Conservation (phyloP, 2,888 invertebrate species). For the Nomada fabriciana region DNA sequence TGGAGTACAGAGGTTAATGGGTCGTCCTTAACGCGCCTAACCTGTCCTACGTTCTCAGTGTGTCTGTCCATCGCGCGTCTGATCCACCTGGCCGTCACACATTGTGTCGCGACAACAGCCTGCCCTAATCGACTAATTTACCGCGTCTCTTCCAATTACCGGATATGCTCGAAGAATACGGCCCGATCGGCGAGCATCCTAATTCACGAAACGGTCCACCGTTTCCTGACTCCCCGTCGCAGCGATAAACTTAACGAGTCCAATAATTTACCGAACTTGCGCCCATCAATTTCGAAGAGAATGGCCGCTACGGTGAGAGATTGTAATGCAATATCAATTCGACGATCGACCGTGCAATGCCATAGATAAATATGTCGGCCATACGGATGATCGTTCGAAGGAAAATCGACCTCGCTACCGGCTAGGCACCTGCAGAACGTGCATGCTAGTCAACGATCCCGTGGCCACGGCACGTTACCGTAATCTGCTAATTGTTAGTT, state of each 20-base stretch:
- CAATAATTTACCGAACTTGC: background rate
- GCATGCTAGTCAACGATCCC: slow-evolving; percentile 34
- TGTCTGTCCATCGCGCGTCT: slow-evolving; percentile 38
- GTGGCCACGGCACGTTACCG: slow-evolving; percentile 58
- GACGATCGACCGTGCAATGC: background rate
- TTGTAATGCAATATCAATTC: background rate
- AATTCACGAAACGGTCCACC: background rate
- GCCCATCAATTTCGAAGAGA: slow-evolving; percentile 7
- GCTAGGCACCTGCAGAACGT: background rate
- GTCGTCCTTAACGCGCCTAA: slow-evolving; percentile 74
- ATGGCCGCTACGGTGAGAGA: background rate
- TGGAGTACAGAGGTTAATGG: slow-evolving; percentile 74
- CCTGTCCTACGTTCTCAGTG: slow-evolving; percentile 62
- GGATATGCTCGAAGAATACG: slow-evolving; percentile 49
- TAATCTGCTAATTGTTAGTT: slow-evolving; percentile 77
- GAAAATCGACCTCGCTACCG: background rate
- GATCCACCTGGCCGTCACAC: slow-evolving; percentile 50
- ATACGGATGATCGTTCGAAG: background rate
- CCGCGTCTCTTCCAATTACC: slow-evolving; percentile 56
- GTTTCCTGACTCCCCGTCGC: background rate
- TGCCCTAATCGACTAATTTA: slow-evolving; percentile 58
- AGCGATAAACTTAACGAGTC: slow-evolving; percentile 35
- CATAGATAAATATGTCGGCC: background rate
- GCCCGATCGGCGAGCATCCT: slow-evolving; percentile 20
- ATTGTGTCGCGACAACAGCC: slow-evolving; percentile 54